A percentile compares a stretch with the other conserved stretches of the same genome.
Evolutionary conservation across 2,113 vertebrate species (phyloP).

Genomic region (Rhizomys pruinosus): DNA sequence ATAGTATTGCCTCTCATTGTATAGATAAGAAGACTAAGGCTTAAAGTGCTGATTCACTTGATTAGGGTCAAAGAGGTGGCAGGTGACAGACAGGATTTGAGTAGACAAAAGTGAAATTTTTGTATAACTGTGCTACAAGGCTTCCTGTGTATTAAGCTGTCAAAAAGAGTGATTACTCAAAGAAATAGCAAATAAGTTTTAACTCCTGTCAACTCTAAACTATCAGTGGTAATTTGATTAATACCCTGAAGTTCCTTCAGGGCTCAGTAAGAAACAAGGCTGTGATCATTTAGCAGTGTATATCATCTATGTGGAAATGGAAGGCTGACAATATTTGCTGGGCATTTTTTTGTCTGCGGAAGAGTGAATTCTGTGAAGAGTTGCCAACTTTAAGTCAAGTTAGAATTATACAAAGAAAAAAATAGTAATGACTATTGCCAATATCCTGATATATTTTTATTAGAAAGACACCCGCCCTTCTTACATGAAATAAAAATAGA

Average conservation of each 20-base stretch:
- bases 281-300: slow-evolving; percentile 33
- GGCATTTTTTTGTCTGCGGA: neutral
- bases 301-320: neutral
- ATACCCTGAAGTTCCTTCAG: neutral
- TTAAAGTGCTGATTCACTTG: neutral
- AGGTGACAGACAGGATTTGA: neutral
- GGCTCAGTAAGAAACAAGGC: slow-evolving; percentile 12
- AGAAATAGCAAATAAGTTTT: neutral
- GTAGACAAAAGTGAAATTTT: neutral
- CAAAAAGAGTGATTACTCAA: slow-evolving; percentile 4
- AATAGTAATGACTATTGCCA: slow-evolving; percentile 66
- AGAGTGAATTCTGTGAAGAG: slow-evolving; percentile 2
- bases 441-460: slow-evolving; percentile 67
- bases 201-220: slow-evolving; percentile 15
- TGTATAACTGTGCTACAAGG: no score
- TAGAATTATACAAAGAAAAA: slow-evolving; percentile 50
- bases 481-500: slow-evolving; percentile 69
- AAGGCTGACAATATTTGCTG: neutral
- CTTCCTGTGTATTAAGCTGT: slow-evolving; percentile 33
- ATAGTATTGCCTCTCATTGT: neutral
- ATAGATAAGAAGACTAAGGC: neutral
- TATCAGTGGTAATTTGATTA: slow-evolving; percentile 3
- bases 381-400: slow-evolving; percentile 56
- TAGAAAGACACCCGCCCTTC: slow-evolving; percentile 71
- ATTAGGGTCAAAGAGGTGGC: neutral